Conservation (phyloP, 2,888 invertebrate species). For the Malthinus seriepunctatus region DNA sequence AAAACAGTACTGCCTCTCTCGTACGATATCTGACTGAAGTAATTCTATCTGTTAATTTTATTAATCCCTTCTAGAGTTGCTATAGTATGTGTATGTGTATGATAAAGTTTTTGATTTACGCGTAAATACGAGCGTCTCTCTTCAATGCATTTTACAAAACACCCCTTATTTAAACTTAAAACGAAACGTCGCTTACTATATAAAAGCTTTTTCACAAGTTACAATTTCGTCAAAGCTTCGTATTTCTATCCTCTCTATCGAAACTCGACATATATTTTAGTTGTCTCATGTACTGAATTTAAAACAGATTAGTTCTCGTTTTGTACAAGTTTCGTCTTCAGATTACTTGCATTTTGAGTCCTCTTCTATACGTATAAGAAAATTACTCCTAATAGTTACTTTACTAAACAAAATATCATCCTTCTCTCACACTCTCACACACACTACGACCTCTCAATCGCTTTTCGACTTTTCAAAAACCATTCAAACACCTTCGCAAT, state of each 20-base stretch:
- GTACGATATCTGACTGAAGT: constrained; percentile 45
- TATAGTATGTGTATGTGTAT: constrained; percentile 13
- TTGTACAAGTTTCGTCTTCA: constrained; percentile 28
- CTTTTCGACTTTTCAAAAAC: background rate
- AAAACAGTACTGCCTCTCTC: constrained; percentile 32
- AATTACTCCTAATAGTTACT: constrained; percentile 17
- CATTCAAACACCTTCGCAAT: background rate
- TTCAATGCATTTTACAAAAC: constrained; percentile 6
- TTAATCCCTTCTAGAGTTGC: constrained; percentile 47
- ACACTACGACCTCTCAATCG: background rate
- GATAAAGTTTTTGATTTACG: constrained; percentile 32
- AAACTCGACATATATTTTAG: constrained; percentile 32
- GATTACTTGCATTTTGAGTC: constrained; percentile 22
- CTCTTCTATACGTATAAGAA: constrained; percentile 15
- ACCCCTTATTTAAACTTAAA: background rate
- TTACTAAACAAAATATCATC: background rate
- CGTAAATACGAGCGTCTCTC: constrained; percentile 22
- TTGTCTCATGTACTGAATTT: constrained; percentile 31
- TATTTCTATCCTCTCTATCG: constrained; percentile 26
- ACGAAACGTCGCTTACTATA: constrained; percentile 3
- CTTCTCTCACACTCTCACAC: background rate
- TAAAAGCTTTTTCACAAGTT: constrained; percentile 18
- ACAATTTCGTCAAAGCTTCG: constrained; percentile 30
- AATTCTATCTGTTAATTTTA: constrained; percentile 53
- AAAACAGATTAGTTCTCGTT: constrained; percentile 31